Evolutionary conservation across 2,113 vertebrate species (phyloP).

Genomic region (Arizona elegans): DNA sequence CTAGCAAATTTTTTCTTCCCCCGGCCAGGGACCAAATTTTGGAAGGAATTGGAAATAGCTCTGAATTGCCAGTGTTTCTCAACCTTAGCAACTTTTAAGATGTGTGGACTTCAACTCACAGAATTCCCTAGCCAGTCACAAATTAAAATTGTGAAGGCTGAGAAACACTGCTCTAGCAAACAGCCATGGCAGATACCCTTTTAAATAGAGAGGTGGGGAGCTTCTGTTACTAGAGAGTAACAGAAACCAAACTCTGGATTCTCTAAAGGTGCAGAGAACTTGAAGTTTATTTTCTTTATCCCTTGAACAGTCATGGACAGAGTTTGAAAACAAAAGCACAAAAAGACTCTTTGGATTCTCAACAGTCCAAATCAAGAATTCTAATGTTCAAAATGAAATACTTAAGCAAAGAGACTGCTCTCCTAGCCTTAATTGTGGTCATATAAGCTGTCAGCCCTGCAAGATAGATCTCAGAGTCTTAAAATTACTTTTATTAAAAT

Average conservation of each 20-base stretch:
- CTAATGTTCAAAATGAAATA: neutral
- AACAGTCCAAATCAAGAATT: neutral
- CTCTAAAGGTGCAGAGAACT: neutral
- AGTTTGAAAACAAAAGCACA: neutral
- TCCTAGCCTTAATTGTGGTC: neutral
- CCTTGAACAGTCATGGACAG: neutral
- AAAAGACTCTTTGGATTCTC: neutral
- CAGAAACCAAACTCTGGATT: neutral
- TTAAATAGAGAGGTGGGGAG: neutral
- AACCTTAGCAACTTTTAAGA: neutral
- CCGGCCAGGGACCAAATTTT: neutral
- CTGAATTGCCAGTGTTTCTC: neutral
- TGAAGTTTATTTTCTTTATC: neutral
- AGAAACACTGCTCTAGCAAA: neutral
- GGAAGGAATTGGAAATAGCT: neutral
- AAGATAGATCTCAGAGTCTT: neutral
- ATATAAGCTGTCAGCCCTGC: neutral
- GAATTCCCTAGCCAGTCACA: neutral
- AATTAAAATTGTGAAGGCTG: neutral
- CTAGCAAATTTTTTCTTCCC: neutral
- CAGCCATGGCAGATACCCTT: neutral
- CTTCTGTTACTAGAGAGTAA: neutral
- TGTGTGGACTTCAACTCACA: neutral
- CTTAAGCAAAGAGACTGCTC: neutral
- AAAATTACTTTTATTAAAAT: neutral